A percentile compares a stretch with the other conserved stretches of the same genome.
These are phyloP conservation scores for Hirudinaria manillensis DNA, from an alignment of 2,888 invertebrate genomes.

Conservation along the genomic window DNA sequence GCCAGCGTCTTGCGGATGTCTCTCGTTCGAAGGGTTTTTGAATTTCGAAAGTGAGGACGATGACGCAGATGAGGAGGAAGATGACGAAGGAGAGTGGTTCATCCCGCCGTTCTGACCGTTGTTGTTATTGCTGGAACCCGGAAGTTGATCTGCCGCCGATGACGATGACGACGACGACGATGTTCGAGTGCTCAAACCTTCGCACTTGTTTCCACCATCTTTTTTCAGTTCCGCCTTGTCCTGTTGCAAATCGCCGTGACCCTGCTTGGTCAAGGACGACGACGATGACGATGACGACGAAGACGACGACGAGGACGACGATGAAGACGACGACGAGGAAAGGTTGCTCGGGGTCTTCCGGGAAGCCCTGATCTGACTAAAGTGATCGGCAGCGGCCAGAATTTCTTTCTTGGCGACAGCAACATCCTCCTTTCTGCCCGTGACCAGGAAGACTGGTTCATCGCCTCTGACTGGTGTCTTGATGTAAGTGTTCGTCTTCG, in stretches of 20 bases:
- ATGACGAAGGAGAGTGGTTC: neutral
- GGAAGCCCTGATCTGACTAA: conserved; percentile 76
- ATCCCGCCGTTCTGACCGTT: neutral
- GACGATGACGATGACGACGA: conserved; percentile 9
- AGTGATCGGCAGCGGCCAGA: conserved; percentile 94
- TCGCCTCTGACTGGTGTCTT: conserved; percentile 96
- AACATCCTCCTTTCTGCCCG: conserved; percentile 96
- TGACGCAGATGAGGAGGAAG: conserved; percentile 10
- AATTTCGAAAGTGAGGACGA: neutral
- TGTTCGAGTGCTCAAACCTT: neutral
- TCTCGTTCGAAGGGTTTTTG: neutral
- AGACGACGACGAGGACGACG: conserved; percentile 11
- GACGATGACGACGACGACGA: conserved; percentile 17
- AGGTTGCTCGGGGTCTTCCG: conserved; percentile 40
- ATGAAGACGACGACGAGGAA: conserved; percentile 21
- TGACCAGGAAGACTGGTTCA: conserved; percentile 97
- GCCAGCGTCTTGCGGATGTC: neutral
- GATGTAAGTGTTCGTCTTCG: conserved; percentile 99
- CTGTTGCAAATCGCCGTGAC: neutral
- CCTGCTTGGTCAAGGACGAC: neutral
- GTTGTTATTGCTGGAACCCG: neutral
- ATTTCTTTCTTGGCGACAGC: conserved; percentile 94
- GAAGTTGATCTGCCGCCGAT: neutral
- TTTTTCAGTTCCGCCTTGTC: neutral
- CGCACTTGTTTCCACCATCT: neutral